These are phyloP conservation scores for Brachyhypopomus occidentalis DNA, from an alignment of 2,113 vertebrate genomes.

Conservation along the genomic window DNA sequence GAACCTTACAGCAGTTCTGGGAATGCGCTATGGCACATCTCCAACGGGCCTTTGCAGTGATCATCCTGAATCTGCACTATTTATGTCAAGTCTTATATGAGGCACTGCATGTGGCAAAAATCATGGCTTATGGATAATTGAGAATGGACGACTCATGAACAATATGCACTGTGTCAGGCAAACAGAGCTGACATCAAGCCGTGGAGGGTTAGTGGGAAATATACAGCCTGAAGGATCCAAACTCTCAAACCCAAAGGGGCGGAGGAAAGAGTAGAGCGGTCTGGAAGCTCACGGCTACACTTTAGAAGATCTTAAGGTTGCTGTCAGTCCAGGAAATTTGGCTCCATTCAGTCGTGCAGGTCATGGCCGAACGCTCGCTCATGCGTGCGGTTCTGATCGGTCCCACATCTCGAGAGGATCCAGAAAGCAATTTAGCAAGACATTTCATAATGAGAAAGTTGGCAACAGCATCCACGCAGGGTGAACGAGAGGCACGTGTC, in stretches of 20 bases:
- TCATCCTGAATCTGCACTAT: neutral
- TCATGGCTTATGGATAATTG: neutral
- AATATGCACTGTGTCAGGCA: neutral
- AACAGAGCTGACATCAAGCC: neutral
- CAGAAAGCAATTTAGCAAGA: neutral
- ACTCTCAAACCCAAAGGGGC: neutral
- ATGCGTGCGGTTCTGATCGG: neutral
- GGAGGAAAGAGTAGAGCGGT: constrained; percentile 6
- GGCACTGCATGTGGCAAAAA: neutral
- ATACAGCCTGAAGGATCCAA: neutral
- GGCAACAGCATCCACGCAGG: neutral
- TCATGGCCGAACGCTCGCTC: neutral
- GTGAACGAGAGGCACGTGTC: constrained; percentile 18
- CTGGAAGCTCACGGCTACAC: neutral
- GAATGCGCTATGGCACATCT: neutral
- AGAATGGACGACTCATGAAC: no score
- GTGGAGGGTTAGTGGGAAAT: neutral
- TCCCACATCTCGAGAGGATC: neutral
- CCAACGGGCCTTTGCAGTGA: neutral
- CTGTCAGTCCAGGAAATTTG: neutral
- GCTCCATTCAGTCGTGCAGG: neutral
- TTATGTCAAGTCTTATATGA: neutral
- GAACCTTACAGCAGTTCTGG: neutral
- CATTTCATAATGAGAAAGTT: constrained; percentile 12
- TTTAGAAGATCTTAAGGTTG: neutral